phyloP scores from a whole-genome alignment of 2,797 vertebrate genomes.

The Malurus splendens region DNA sequence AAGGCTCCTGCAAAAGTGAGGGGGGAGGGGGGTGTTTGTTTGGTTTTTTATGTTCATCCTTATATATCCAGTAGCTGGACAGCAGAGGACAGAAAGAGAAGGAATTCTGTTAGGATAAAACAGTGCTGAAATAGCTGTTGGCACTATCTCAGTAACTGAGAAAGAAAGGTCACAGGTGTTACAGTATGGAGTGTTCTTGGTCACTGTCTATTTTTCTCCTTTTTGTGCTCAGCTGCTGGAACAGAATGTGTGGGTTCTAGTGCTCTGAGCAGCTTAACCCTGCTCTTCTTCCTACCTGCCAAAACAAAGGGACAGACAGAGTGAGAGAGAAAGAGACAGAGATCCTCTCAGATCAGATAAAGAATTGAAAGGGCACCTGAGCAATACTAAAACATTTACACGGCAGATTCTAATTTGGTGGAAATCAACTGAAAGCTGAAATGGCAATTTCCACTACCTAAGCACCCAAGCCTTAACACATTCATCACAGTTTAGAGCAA shows the following conservation, averaged over 20 bases:
- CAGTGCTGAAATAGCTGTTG: neutral
- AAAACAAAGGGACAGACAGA: neutral
- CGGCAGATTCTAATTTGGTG: neutral
- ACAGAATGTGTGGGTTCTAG: neutral
- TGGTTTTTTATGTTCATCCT: neutral
- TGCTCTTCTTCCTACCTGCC: no score
- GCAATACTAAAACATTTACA: neutral
- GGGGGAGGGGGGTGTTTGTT: fast-evolving
- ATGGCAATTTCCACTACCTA: neutral
- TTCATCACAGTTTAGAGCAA: neutral
- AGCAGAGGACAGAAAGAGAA: neutral
- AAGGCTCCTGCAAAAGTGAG: neutral
- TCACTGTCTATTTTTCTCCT: neutral
- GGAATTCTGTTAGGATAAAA: neutral
- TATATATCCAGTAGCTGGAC: neutral
- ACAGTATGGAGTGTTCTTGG: neutral
- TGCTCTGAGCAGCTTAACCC: neutral
- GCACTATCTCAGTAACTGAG: neutral
- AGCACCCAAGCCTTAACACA: neutral
- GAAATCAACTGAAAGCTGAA: neutral
- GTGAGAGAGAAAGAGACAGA: neutral
- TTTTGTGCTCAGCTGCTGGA: neutral
- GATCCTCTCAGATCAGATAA: neutral
- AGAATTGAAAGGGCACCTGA: neutral
- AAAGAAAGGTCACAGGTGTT: neutral